Base-by-base conservation (phyloP, 2,888 invertebrate species). In the Drosophila demipolita region DNA sequence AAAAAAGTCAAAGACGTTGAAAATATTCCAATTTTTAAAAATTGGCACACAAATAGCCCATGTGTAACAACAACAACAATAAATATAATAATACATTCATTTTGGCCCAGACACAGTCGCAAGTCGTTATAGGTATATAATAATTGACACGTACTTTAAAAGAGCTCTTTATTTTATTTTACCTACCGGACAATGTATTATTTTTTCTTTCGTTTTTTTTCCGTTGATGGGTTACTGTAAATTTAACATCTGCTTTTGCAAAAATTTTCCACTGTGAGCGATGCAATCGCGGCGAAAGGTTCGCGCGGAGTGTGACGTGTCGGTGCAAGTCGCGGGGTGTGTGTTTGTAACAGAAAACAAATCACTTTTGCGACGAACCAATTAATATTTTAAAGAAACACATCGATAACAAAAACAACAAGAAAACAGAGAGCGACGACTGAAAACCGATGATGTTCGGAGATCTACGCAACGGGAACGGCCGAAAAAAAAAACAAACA, bases 101-200 rank as follows among this genome's bases (percentile, higher is more conserved):
- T 32, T 23, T 29, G 55, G 40, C 61, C 26, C 52, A 32, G 49
- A 68, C 59, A 53, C 42, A 42, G 12, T n/a, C 60, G 23, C 23
- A 36, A 58, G 60, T 63, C 80, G 66, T 57, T 73, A 73, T 71
- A 73, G 71, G 70, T 67, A 65, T 73, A 66, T 83, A 33, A 83
- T 83, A 88, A 86, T 88, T 85, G 85, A 87, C 85, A 85, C 85
- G 85, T 85, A 87, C 85, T 88, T 88, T 54, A 68, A 70, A 80
- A 66, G 63, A 59, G 82, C 61, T 74, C 45, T 80, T 68, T 58
- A 20, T 50, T 69, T 58, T 60, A n/a, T 58, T 53, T 73, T 63
- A 76, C 79, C 69, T 73, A 55, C 68, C 42, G 15, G 53, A 29
- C 48, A 40, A 35, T 42, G 26, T 50, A 29, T 15, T 48, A 9